Conservation (phyloP, 2,888 invertebrate species). For the Homarus gammarus region DNA sequence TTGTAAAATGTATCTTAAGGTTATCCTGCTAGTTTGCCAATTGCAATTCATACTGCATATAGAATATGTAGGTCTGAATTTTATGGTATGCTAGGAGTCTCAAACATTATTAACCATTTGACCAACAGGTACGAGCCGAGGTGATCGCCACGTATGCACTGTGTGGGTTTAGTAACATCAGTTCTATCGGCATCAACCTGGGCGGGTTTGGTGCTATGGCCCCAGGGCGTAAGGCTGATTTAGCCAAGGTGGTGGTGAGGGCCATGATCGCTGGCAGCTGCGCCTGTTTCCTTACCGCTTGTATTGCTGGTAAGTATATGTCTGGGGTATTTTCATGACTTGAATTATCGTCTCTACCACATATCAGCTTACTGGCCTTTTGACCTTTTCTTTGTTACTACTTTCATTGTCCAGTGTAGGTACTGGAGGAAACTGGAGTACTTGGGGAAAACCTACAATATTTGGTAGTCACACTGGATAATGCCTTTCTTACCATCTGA, state of each 20-base stretch:
- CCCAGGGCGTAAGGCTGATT: conserved; percentile 85
- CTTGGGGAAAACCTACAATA: too few species aligned
- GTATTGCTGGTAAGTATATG: conserved; percentile 89
- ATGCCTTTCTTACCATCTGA: too few species aligned
- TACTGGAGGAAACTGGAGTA: too few species aligned
- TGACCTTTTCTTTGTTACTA: too few species aligned
- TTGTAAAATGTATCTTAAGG: too few species aligned
- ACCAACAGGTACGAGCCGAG: conserved; percentile 85
- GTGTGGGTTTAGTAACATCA: conserved; percentile 94
- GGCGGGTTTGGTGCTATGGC: conserved; percentile 88
- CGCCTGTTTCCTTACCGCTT: conserved; percentile 93
- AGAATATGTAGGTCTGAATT: not conserved
- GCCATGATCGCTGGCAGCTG: conserved; percentile 90
- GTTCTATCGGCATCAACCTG: conserved; percentile 91
- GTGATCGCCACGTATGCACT: conserved; percentile 93
- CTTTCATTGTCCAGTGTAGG: too few species aligned
- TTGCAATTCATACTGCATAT: not conserved
- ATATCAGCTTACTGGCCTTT: too few species aligned
- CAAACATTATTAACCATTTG: not conserved
- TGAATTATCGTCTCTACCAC: too few species aligned
- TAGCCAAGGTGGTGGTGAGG: conserved; percentile 86
- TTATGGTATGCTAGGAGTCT: not conserved
- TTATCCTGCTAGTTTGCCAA: too few species aligned
- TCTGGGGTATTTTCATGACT: too few species aligned
- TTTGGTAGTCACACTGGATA: too few species aligned